Percentiles rank a stretch among this genome's conserved stretches.
These are phyloP conservation scores for Tricholauxania praeusta DNA, from an alignment of 2,888 invertebrate species.

Conservation along the genomic window DNA sequence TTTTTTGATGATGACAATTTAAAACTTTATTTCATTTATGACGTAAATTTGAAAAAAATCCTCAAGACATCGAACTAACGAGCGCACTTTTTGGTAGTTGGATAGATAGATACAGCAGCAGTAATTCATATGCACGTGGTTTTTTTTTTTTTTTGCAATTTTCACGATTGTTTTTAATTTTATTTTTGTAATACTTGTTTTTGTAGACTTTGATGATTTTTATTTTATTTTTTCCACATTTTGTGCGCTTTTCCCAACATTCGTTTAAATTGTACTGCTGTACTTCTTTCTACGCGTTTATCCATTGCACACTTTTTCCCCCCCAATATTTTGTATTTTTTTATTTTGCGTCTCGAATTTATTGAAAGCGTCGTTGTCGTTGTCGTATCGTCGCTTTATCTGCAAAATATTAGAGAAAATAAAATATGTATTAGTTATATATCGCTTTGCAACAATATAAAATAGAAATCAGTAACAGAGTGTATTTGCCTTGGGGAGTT, in stretches of 20 bases:
- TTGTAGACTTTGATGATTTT: neutral
- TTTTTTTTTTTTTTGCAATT: constrained; percentile 4
- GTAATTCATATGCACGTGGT: constrained; percentile 9
- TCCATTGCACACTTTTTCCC: constrained; percentile 17
- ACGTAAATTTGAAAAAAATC: constrained; percentile 33
- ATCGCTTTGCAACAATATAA: too few relatives aligned
- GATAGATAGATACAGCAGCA: too few relatives aligned
- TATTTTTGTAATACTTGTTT: neutral
- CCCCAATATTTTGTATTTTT: neutral
- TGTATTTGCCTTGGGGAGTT: neutral
- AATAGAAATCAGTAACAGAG: neutral
- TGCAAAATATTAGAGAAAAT: constrained; percentile 15
- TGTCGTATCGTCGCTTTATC: constrained; percentile 15
- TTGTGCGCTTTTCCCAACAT: constrained; percentile 27
- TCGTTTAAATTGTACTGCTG: constrained; percentile 32
- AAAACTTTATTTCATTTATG: constrained; percentile 28
- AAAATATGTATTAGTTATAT: constrained; percentile 4
- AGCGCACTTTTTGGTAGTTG: too few relatives aligned
- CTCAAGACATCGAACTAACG: neutral
- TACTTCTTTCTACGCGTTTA: constrained; percentile 27
- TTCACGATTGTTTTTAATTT: constrained; percentile 8
- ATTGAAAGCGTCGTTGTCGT: constrained; percentile 9
- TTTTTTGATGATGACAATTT: constrained; percentile 7
- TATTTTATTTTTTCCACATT: constrained; percentile 26
- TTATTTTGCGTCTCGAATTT: constrained; percentile 24